These are phyloP conservation scores for Aleiodes sp. DNA, from an alignment of 1,140 invertebrate genomes.

Conservation along the genomic window DNA sequence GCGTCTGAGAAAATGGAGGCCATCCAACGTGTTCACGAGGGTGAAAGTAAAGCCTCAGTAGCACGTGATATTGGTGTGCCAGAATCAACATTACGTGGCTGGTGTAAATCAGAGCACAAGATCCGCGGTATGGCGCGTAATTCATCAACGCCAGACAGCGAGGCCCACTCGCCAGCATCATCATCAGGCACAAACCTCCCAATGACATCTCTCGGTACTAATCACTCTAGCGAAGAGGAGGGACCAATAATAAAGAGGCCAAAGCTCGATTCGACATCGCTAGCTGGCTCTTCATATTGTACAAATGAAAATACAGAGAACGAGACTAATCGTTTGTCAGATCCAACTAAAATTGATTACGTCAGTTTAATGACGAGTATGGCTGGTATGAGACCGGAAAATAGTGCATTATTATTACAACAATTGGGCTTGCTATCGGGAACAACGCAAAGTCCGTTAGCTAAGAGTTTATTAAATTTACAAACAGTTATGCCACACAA, in stretches of 20 bases:
- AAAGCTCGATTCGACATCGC: slow-evolving; percentile 34
- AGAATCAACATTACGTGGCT: slow-evolving; percentile 82
- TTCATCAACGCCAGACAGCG: slow-evolving; percentile 70
- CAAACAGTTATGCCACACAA: slow-evolving; percentile 30
- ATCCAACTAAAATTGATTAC: slow-evolving; percentile 41
- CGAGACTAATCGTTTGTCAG: slow-evolving; percentile 21
- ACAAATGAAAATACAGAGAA: slow-evolving; percentile 35
- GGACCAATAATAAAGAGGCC: slow-evolving; percentile 40
- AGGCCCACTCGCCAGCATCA: slow-evolving; percentile 59
- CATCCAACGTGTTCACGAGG: slow-evolving; percentile 81
- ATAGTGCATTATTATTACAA: slow-evolving; percentile 44
- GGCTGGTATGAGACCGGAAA: slow-evolving; percentile 48
- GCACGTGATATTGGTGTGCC: slow-evolving; percentile 83
- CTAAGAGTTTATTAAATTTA: slow-evolving; percentile 41
- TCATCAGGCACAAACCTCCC: slow-evolving; percentile 65
- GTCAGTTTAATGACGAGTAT: slow-evolving; percentile 42
- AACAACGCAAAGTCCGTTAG: slow-evolving; percentile 14
- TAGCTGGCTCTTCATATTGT: slow-evolving; percentile 16
- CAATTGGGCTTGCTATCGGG: slow-evolving; percentile 44
- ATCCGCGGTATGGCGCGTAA: slow-evolving; percentile 76
- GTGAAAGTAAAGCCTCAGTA: slow-evolving; percentile 84
- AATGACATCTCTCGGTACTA: slow-evolving; percentile 31
- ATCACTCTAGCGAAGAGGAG: slow-evolving; percentile 52
- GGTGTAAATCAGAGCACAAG: slow-evolving; percentile 86
- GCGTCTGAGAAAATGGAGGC: slow-evolving; percentile 81